Percentiles rank a stretch among this genome's conserved stretches.
phyloP scores from a whole-genome alignment of 1,140 invertebrate species.

The Pentalonia nigronervosa region DNA sequence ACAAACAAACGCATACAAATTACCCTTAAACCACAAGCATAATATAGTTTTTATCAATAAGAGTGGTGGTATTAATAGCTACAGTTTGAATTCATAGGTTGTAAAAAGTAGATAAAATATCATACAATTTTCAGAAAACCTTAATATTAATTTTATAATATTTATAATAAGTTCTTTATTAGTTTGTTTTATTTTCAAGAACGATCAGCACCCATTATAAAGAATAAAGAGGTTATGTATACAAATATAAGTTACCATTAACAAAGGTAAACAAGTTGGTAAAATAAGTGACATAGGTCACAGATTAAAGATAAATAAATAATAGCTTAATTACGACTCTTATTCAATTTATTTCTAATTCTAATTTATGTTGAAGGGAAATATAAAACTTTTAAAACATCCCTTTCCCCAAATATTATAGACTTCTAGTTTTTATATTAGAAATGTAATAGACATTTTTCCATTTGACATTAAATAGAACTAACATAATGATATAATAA shows the following conservation, averaged over 20 bases:
- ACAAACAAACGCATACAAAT: background rate
- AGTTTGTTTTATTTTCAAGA: no score
- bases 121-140: background rate
- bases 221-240: no score
- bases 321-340: no score
- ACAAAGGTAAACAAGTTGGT: no score
- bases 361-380: no score
- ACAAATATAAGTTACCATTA: no score
- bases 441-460: background rate
- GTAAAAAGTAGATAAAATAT: background rate
- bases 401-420: background rate
- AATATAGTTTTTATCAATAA: background rate
- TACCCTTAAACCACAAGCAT: background rate
- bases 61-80: background rate
- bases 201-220: no score
- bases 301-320: no score
- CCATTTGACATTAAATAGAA: background rate
- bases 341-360: no score
- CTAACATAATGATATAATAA: background rate
- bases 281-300: no score
- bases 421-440: background rate
- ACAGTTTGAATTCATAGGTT: no score
- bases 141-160: background rate
- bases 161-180: background rate
- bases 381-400: background rate